These are phyloP conservation scores for Perca flavescens DNA, from an alignment of 2,113 vertebrate genomes.

Conservation along the genomic window DNA sequence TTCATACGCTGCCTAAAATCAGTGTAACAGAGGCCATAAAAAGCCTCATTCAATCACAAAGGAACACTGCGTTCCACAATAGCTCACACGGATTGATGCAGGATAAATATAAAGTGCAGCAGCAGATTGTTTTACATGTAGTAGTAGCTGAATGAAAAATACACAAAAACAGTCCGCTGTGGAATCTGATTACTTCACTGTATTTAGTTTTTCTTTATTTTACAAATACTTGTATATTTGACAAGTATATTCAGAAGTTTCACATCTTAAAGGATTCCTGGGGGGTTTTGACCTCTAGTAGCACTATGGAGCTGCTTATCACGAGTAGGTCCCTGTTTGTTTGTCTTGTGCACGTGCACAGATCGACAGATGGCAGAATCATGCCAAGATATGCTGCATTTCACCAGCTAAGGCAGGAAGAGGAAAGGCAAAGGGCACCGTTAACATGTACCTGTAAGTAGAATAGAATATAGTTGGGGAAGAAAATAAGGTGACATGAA, in stretches of 20 bases:
- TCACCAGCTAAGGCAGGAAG: neutral
- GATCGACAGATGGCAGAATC: neutral
- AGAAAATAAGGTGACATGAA: neutral
- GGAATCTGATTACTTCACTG: neutral
- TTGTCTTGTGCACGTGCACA: neutral
- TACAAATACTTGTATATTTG: neutral
- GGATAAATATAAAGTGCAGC: slow-evolving; percentile 36
- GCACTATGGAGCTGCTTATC: no score
- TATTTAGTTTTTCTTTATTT: neutral
- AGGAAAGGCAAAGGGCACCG: neutral
- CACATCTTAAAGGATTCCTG: neutral
- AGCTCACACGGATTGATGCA: slow-evolving; percentile 49
- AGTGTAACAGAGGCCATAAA: slow-evolving; percentile 75
- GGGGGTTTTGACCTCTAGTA: neutral
- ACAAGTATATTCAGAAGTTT: neutral
- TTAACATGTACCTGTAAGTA: neutral
- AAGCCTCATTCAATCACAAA: slow-evolving; percentile 76
- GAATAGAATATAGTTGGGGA: neutral
- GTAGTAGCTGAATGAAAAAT: neutral
- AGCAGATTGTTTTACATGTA: slow-evolving; percentile 1
- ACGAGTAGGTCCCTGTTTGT: neutral
- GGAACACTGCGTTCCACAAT: slow-evolving; percentile 62
- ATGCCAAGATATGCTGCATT: neutral
- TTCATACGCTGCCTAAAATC: slow-evolving; percentile 70
- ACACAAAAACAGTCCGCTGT: neutral